Evolutionary conservation across 2,888 invertebrate species (phyloP).

Genomic region (Hypsopygia costalis): DNA sequence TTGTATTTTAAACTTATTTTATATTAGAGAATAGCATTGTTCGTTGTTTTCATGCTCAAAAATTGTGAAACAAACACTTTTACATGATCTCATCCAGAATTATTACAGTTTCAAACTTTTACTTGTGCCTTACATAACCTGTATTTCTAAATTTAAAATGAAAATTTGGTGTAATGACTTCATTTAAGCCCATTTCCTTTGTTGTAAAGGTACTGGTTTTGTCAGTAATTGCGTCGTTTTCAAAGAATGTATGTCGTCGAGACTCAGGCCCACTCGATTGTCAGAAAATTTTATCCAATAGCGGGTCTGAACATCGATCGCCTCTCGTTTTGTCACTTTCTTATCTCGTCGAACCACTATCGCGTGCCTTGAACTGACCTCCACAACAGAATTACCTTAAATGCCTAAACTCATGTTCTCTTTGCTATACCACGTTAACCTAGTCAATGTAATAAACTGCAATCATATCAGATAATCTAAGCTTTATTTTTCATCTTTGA

Average conservation of each 20-base stretch:
- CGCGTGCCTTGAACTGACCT: slow-evolving; percentile 39
- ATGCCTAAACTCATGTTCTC: not conserved
- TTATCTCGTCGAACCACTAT: slow-evolving; percentile 41
- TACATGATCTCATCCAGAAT: not conserved
- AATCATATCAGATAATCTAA: too few species aligned
- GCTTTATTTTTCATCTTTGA: too few species aligned
- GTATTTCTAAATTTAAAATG: not conserved
- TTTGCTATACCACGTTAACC: too few species aligned
- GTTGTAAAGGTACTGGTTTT: not conserved
- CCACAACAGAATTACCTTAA: slow-evolving; percentile 14
- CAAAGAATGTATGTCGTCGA: slow-evolving; percentile 35
- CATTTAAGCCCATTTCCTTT: not conserved
- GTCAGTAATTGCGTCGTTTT: slow-evolving; percentile 14
- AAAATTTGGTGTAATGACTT: not conserved
- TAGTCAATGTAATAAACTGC: too few species aligned
- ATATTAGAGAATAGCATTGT: slow-evolving; percentile 1
- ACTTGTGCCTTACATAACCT: not conserved
- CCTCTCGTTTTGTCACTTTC: slow-evolving; percentile 44
- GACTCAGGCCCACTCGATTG: slow-evolving; percentile 19
- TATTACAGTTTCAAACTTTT: not conserved
- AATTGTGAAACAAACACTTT: not conserved
- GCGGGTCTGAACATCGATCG: slow-evolving; percentile 24
- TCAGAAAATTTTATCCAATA: slow-evolving; percentile 28
- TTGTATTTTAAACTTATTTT: slow-evolving; percentile 15
- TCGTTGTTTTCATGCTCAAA: slow-evolving; percentile 2